A percentile compares a stretch with the other conserved stretches of the same genome.
Conservation (phyloP, 2,113 vertebrate species). For the Grus americana region DNA sequence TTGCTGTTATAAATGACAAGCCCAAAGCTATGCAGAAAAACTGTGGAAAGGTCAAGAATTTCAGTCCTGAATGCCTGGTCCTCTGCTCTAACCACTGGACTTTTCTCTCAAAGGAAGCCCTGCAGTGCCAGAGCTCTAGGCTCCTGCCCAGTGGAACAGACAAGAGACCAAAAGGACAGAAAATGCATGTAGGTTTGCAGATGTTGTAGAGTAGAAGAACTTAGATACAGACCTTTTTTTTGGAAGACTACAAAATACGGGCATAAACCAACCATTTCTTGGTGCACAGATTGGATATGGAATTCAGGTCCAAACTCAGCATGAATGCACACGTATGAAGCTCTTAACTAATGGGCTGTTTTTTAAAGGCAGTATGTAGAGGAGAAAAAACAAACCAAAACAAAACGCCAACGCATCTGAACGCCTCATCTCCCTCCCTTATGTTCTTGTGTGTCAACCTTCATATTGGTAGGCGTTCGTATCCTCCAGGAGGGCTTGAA, state of each 20-base stretch:
- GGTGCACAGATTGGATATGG: no score
- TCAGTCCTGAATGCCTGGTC: neutral
- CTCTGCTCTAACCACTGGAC: neutral
- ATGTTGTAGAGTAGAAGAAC: neutral
- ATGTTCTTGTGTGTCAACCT: neutral
- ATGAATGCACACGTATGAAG: neutral
- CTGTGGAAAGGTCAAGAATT: neutral
- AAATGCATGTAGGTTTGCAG: neutral
- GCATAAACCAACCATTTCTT: neutral
- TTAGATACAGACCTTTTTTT: neutral
- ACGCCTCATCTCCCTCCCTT: neutral
- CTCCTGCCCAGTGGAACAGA: neutral
- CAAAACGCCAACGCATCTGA: rapidly evolving
- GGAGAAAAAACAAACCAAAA: neutral
- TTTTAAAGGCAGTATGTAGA: neutral
- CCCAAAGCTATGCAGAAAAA: neutral
- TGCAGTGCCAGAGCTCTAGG: neutral
- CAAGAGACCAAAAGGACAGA: neutral
- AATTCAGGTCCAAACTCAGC: neutral
- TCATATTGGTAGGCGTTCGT: rapidly evolving
- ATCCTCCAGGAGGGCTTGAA: neutral
- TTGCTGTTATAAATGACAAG: neutral
- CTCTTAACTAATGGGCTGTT: neutral
- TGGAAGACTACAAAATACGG: neutral
- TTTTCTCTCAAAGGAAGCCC: neutral